Percentiles rank a stretch among this genome's conserved stretches.
Evolutionary conservation across 2,797 vertebrate species (phyloP).

Genomic region (Melanogrammus aeglefinus): DNA sequence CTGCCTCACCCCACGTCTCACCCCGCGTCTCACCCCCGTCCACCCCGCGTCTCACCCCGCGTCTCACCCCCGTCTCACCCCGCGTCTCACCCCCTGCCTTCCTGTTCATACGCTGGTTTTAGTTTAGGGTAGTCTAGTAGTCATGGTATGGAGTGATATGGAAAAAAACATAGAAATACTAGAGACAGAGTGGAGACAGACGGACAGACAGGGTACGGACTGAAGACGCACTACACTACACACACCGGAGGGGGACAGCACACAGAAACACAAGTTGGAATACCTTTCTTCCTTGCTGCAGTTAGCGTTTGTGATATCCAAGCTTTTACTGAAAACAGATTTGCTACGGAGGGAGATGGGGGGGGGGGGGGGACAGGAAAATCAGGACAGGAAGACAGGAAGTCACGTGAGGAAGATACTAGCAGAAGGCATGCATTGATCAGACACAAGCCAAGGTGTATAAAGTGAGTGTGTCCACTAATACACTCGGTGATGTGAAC

Average conservation of each 20-base stretch:
- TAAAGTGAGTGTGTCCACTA: neutral
- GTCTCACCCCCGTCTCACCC: neutral
- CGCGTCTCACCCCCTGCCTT: neutral
- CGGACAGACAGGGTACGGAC: constrained; percentile 13
- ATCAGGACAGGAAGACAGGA: constrained; percentile 54
- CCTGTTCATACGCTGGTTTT: neutral
- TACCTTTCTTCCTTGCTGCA: constrained; percentile 98
- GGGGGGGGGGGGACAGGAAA: constrained; percentile 65
- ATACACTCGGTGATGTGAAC: neutral
- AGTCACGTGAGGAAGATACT: constrained; percentile 50
- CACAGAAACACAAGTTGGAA: constrained; percentile 67
- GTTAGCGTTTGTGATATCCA: constrained; percentile 98
- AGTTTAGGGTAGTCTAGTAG: neutral
- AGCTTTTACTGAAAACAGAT: constrained; percentile 98
- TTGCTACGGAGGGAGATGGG: constrained; percentile 85
- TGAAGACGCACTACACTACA: constrained; percentile 53
- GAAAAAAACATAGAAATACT: neutral
- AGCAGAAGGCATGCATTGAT: constrained; percentile 42
- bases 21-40: too few species aligned
- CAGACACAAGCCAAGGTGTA: constrained; percentile 9
- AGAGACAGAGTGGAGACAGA: neutral
- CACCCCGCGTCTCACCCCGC: too few species aligned
- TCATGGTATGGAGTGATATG: neutral
- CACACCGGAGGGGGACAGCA: constrained; percentile 68
- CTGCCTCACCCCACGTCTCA: too few species aligned